Conservation (phyloP, 2,113 vertebrate species). For the Silurus glanis region DNA sequence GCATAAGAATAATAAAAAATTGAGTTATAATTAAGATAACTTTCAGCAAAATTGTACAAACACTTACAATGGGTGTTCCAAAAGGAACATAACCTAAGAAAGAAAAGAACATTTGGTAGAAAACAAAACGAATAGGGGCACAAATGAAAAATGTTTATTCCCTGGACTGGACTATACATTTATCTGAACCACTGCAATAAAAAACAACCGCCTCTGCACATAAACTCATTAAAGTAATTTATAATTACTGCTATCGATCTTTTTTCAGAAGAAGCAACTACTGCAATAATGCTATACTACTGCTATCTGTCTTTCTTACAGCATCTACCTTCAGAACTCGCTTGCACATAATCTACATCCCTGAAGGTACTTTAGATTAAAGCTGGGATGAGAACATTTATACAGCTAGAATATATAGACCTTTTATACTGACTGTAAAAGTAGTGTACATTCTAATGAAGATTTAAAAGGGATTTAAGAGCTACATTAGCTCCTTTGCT, state of each 20-base stretch:
- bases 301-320: not conserved
- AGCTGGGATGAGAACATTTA: slow-evolving; percentile 23
- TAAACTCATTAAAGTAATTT: slow-evolving; percentile 23
- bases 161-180: not conserved
- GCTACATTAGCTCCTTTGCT: slow-evolving; percentile 20
- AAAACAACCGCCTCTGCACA: not conserved
- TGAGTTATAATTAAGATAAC: not conserved
- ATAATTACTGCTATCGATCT: not conserved
- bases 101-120: slow-evolving; percentile 9
- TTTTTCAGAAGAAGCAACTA: no score
- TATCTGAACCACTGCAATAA: slow-evolving; percentile 22
- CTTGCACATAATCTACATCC: slow-evolving; percentile 3
- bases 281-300: no score
- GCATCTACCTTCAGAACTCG: not conserved
- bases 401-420: slow-evolving; percentile 1
- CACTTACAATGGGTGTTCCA: slow-evolving; percentile 96
- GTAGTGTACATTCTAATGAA: not conserved
- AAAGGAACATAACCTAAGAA: slow-evolving; percentile 94
- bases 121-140: slow-evolving; percentile 35
- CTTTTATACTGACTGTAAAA: slow-evolving; percentile 15
- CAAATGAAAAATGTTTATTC: not conserved
- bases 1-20: not conserved
- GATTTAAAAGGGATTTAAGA: slow-evolving; percentile 19
- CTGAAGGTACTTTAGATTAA: slow-evolving; percentile 23
- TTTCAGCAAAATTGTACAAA: slow-evolving; percentile 40